These are phyloP conservation scores for Drosophila pseudoananassae DNA, from an alignment of 1,140 invertebrate genomes.

Conservation along the genomic window DNA sequence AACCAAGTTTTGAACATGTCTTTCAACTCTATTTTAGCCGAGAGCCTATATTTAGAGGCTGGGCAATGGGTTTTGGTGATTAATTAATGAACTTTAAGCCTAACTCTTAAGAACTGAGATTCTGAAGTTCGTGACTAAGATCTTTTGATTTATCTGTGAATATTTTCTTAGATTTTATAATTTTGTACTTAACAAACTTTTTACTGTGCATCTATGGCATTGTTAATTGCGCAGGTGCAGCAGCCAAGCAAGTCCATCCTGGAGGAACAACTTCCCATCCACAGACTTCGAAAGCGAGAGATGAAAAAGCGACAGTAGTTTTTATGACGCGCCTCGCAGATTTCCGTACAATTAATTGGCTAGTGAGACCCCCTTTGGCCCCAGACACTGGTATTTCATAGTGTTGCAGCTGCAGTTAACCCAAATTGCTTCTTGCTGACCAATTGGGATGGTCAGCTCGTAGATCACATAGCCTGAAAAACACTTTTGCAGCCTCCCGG, in stretches of 20 bases:
- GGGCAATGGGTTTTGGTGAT: background rate
- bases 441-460: slow-evolving; percentile 49
- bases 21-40: background rate
- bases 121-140: background rate
- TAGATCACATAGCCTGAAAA: slow-evolving; percentile 35
- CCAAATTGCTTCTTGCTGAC: slow-evolving; percentile 64
- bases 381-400: slow-evolving; percentile 13
- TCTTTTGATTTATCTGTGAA: background rate
- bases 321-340: slow-evolving; percentile 59
- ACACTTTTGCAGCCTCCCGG: slow-evolving; percentile 34
- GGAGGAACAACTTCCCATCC: slow-evolving; percentile 19
- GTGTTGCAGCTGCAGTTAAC: slow-evolving; percentile 72
- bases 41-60: background rate
- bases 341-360: slow-evolving; percentile 73
- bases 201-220: slow-evolving; percentile 14
- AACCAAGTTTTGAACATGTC: background rate
- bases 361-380: slow-evolving; percentile 10
- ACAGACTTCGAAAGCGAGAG: slow-evolving; percentile 27
- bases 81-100: background rate
- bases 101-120: background rate
- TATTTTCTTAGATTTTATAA: background rate
- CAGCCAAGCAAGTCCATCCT: slow-evolving; percentile 1
- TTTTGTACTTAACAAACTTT: background rate
- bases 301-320: slow-evolving; percentile 73
- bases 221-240: slow-evolving; percentile 27